Evolutionary conservation across 2,888 invertebrate species (phyloP), one percentile per base, ranked within the genome.

Genomic region (Notocelia uddmanniana): DNA sequence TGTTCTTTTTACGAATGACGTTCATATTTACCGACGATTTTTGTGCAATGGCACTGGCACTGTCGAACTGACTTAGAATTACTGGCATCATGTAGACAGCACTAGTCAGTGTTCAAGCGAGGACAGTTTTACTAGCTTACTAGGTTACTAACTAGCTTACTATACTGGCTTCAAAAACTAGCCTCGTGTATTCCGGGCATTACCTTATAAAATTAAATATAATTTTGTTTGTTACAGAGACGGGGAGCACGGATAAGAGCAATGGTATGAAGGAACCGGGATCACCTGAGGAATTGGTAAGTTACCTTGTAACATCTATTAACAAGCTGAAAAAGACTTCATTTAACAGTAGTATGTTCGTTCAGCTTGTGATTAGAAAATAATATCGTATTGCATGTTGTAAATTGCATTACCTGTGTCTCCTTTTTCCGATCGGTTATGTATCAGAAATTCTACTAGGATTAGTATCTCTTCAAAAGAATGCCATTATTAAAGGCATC

Each of bases 261-360:
- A 95, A 96, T 96, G 96, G 96, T 96, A 96, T 96, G 96, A 96
- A 96, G 96, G 96, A 96, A 95, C 96, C 96, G 94, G 96, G 96
- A 95, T 95, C 96, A 94, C 96, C 96, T 94, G 96, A 96, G 95
- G 96, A 96, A 95, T 95, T 96, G 96, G 96, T 96, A 94, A 67
- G 71, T 34, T 31, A 57, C 57, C 21, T 13, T 6, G 19, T 67
- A 55, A 21, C 11, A 23, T 31, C 45, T 31, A 45, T 15, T 13
- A 41, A 6, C 15, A 45, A 45, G 41, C 13, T 45, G 8, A 31
- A 45, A n/a, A 45, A 45, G 15, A n/a, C 41, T 2, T 15, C 6
- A 31, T n/a, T n/a, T 45, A n/a, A 45, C 37, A 11, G 31, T 37
- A 37, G 13, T 37, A 13, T 37, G 3, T 9, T 37, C 13, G 13